Conservation (phyloP, 2,797 vertebrate genomes). For the Pseudochromis fuscus region DNA sequence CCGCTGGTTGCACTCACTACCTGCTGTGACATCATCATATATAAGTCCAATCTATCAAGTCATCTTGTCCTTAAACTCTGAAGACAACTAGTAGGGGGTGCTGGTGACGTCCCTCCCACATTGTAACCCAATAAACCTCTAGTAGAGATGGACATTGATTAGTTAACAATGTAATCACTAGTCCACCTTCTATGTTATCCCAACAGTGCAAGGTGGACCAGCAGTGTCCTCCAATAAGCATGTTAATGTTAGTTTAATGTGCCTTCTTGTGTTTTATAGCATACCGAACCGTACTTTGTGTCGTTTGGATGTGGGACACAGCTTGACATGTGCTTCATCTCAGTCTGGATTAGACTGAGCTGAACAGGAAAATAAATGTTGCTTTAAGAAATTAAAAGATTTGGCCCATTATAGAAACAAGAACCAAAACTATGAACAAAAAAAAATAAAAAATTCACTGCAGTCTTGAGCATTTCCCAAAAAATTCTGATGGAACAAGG, state of each 20-base stretch:
- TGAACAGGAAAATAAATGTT: neutral
- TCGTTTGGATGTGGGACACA: no score
- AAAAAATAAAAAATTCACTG: neutral
- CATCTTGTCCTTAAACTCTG: neutral
- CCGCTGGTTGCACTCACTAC: neutral
- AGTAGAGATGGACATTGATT: neutral
- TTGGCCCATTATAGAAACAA: neutral
- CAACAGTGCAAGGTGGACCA: neutral
- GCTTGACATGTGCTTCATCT: no score
- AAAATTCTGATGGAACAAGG: neutral
- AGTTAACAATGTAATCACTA: neutral
- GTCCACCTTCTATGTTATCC: neutral
- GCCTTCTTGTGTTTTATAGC: no score
- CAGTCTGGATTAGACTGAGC: no score
- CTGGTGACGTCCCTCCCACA: neutral
- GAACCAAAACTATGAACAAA: neutral
- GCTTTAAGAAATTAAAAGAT: neutral
- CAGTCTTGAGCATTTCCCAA: neutral
- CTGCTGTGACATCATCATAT: neutral
- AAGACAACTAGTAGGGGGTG: conserved; percentile 2
- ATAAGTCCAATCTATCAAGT: neutral
- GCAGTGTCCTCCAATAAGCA: neutral
- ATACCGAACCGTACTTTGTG: no score
- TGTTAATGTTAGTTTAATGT: no score
- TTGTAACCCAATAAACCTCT: neutral